Conservation (phyloP, 2,113 vertebrate species). For the Mola mola region DNA sequence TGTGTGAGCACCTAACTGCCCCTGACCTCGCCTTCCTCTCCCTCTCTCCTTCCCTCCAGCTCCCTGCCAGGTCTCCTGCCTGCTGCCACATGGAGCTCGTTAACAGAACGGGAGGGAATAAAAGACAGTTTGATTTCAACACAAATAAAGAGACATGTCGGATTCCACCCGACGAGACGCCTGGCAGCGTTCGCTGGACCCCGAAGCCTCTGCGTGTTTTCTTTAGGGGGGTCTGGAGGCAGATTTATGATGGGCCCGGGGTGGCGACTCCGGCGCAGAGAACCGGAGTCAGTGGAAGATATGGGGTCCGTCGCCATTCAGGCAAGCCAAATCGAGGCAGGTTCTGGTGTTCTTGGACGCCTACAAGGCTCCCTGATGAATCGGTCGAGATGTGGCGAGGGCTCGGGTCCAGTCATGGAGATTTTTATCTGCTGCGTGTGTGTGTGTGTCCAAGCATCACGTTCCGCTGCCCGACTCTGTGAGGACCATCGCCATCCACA, state of each 20-base stretch:
- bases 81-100: conserved; percentile 78
- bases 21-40: conserved; percentile 42
- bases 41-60: conserved; percentile 43
- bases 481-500: conserved; percentile 62
- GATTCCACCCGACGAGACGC: conserved; percentile 69
- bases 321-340: conserved; percentile 64
- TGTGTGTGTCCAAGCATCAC: conserved; percentile 47
- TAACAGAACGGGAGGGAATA: conserved; percentile 68
- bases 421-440: conserved; percentile 57
- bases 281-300: conserved; percentile 35
- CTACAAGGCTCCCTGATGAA: conserved; percentile 73
- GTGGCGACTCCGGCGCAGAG: conserved; percentile 58
- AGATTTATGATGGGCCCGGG: conserved; percentile 66
- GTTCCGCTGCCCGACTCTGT: conserved; percentile 52
- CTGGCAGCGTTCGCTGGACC: conserved; percentile 54
- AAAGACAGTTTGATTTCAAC: conserved; percentile 78
- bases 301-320: conserved; percentile 8
- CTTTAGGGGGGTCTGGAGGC: conserved; percentile 54
- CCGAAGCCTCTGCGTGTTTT: conserved; percentile 60
- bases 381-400: conserved; percentile 71
- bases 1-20: conserved; percentile 20
- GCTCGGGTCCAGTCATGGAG: conserved; percentile 55
- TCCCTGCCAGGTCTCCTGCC: conserved; percentile 67
- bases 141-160: conserved; percentile 78
- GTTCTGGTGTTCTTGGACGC: conserved; percentile 68